These are phyloP conservation scores for Drosophila melanica DNA, from an alignment of 1,140 invertebrate genomes.

Conservation along the genomic window DNA sequence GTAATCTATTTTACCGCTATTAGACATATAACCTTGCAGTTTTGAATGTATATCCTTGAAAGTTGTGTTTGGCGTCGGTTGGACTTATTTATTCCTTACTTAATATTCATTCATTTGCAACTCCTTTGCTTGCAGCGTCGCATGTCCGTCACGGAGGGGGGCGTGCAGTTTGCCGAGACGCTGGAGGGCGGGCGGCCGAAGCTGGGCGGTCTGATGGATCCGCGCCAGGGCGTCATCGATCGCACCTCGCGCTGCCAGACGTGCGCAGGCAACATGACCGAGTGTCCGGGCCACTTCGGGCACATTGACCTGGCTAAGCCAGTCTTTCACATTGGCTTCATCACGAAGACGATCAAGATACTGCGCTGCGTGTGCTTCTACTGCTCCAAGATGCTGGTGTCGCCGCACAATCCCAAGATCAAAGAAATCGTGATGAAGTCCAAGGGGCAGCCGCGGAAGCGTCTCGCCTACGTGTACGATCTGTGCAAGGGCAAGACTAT, in stretches of 20 bases:
- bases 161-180: constrained; percentile 98
- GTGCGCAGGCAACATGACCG: constrained; percentile 98
- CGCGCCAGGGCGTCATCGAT: constrained; percentile 98
- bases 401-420: constrained; percentile 97
- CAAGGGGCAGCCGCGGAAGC: constrained; percentile 97
- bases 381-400: constrained; percentile 97
- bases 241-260: constrained; percentile 97
- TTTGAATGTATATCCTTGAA: no score
- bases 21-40: no score
- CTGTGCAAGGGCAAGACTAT: constrained; percentile 99
- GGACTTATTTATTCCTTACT: no score
- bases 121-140: constrained; percentile 88
- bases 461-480: constrained; percentile 98
- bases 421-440: constrained; percentile 98
- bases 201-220: constrained; percentile 99
- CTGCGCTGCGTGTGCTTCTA: constrained; percentile 98
- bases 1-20: no score
- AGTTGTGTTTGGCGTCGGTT: no score
- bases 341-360: constrained; percentile 98
- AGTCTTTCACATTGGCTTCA: constrained; percentile 98
- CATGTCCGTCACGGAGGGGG: constrained; percentile 98
- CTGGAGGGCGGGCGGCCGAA: constrained; percentile 99
- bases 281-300: constrained; percentile 99
- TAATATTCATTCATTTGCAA: not conserved
- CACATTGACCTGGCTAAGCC: constrained; percentile 99